Evolutionary conservation across 2,113 vertebrate genomes (phyloP).

Genomic region (Leucosticte australis): DNA sequence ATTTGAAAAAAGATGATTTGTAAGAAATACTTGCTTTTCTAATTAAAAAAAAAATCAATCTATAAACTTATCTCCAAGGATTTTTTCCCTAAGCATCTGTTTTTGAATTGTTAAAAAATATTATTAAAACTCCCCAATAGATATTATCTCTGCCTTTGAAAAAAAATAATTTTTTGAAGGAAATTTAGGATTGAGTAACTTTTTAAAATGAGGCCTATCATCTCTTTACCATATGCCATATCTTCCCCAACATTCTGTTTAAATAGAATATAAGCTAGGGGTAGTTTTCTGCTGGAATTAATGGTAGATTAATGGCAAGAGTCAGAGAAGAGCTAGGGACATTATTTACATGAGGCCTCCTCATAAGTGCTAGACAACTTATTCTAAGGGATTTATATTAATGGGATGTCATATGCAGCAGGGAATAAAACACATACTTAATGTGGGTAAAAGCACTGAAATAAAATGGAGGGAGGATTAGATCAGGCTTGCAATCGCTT

Average conservation of each 20-base stretch:
- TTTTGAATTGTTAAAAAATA: background rate
- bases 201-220: background rate
- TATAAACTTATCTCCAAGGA: background rate
- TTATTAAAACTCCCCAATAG: rapidly evolving
- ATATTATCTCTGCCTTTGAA: background rate
- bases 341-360: background rate
- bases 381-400: background rate
- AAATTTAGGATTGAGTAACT: background rate
- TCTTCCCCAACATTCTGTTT: background rate
- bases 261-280: background rate
- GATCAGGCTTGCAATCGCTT: background rate
- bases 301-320: background rate
- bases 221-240: background rate
- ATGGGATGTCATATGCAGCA: background rate
- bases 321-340: background rate
- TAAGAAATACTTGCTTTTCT: background rate
- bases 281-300: background rate
- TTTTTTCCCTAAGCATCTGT: background rate
- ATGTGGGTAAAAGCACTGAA: background rate
- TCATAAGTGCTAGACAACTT: background rate
- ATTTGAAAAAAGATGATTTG: background rate
- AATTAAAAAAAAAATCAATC: background rate
- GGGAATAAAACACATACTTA: background rate
- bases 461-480: background rate
- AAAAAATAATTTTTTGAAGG: background rate